Base-by-base conservation (phyloP, 2,888 invertebrate species). In the Tanaodytes sp. region DNA sequence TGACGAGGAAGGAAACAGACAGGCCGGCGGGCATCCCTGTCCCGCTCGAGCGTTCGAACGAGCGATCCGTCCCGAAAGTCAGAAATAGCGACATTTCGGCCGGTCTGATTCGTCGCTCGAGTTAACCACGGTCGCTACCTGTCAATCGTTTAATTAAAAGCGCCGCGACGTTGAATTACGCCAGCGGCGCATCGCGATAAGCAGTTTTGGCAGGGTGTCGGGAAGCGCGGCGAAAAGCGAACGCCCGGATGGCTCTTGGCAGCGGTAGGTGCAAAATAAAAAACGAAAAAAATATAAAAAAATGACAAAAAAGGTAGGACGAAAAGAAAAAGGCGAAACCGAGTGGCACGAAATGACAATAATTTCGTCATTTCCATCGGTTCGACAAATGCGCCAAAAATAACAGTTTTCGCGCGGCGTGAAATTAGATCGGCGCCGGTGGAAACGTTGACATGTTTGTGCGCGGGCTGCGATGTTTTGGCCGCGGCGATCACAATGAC, bases 141-240 rank as follows among this genome's bases (percentile, higher is more conserved):
- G 79, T 79, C 80, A 76, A 80, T 80, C 76, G 76, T 78, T 79
- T 74, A 78, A 79, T 79, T 79, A 75, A 74, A 73, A 69, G 71
- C 65, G 51, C 48, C 63, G 73, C 52, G 65, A 69, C 67, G 68
- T 49, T 55, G 59, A 51, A 64, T 72, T 59, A 62, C 52, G 30
- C 68, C 40, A 71, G 73, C 49, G 73, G 55, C 69, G 57, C 57
- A 62, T 67, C 70, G 69, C 66, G 66, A 54, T 65, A 55, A 66
- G 59, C 72, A 63, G 19, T 69, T 61, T 64, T 64, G 59, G 69
- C 69, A 64, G 52, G 23, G 30, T 43, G 59, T 42, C 37, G n/a
- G 54, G 45, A 57, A 49, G 9, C 20, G 39, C 16, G 16, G 3
- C 51, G 30, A 46, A 15, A 43, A 33, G 57, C 46, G 58, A 59